Base-by-base conservation (phyloP, 2,888 invertebrate genomes). In the Atrina japonica region DNA sequence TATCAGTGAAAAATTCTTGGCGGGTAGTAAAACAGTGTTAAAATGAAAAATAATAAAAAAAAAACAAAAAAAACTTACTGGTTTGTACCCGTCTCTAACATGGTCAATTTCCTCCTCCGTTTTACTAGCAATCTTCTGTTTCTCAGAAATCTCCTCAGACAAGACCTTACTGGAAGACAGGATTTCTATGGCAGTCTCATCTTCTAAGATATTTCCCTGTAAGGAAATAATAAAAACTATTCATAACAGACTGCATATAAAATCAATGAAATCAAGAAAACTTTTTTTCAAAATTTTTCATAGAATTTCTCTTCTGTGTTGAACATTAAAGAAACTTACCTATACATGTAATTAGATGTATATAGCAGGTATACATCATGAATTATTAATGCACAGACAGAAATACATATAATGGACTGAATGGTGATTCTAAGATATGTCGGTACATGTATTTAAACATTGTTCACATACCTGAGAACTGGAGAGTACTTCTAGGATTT, bases 161-260 rank as follows among this genome's bases (percentile, higher is more conserved):
- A 97, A 92, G 9, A 90, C 83, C 78, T 89, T 89, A 80, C 89
- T 90, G 0, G 96, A 95, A 0, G 97, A 96, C 1, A 98, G 92
- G 83, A 97, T 96, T 88, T 95, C 94, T 79, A 97, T 96, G 47
- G 97, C 97, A 0, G 96, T 96, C 90, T 98, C 97, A 90, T 98
- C 97, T 90, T 98, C 97, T 47, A 98, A 92, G 73, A 98, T 97
- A 89, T 97, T 97, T 35, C 97, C 97, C 89, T 90, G 76, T 3
- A 73, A 61, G 23, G n/a, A n/a, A n/a, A n/a, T n/a, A n/a, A n/a
- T n/a, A n/a, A n/a, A n/a, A n/a, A n/a, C n/a, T n/a, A n/a, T n/a
- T n/a, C n/a, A n/a, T n/a, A n/a, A n/a, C n/a, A n/a, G n/a, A n/a
- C n/a, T 1, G n/a, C n/a, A n/a, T 25, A 45, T 29, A 21, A 43